Evolutionary conservation across 1,140 invertebrate species (phyloP), one percentile per base, ranked within the genome.

Genomic region (Mesaphorura yosii): DNA sequence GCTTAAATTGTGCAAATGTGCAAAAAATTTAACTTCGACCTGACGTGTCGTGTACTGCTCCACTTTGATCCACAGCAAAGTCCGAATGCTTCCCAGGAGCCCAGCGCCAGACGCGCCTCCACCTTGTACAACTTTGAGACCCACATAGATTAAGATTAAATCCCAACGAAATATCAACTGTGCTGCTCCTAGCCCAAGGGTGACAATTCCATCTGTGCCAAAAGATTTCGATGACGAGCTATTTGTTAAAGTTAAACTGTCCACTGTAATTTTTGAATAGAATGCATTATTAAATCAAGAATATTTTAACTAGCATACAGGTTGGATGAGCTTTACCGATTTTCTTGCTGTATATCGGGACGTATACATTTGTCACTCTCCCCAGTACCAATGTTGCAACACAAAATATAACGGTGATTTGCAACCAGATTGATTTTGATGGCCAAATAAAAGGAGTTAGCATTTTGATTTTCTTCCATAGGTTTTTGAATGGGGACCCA

Each of bases 401-500:
- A 69, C 92, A 97, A 51, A 90, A 67, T 3, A 93, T 42, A 1
- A 98, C 90, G 50, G 82, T 73, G 0, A 88, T 58, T 68, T 97
- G 92, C 5, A 97, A 73, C 1, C 75, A 64, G 2, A 73, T 44
- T 67, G 80, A 81, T 56, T 84, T 89, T 58, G 81, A 84, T 0
- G 93, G 93, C 93, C 93, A 98, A n/a, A 96, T 72, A 70, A 92
- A 96, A 1, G 91, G 91, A 42, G 82, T 67, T 22, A 97, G 77
- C 0, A 76, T 34, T 64, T 78, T 79, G 6, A 89, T 68, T 69
- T 94, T 94, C 59, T 78, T 75, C 72, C 79, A 83, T 1, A 77
- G 73, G 70, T 86, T 86, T 41, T 71, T 72, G 77, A 86, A 90
- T 40, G 86, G 82, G n/a, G 86, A 86, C 46, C 70, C 68, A 34